phyloP scores from a whole-genome alignment of 2,797 vertebrate genomes.

The Alosa sapidissima region DNA sequence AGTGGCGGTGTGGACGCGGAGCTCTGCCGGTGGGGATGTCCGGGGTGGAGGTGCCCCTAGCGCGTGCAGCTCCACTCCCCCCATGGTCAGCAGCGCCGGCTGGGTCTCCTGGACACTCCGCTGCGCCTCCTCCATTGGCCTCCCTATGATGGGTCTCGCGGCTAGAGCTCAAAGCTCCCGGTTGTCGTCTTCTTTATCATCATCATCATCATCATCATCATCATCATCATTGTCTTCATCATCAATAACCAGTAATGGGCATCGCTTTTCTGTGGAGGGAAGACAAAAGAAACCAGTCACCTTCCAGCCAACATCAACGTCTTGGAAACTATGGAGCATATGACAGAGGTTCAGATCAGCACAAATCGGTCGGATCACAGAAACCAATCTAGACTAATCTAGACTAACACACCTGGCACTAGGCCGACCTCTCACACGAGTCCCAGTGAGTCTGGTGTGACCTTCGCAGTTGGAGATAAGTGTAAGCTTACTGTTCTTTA shows the following conservation, averaged over 20 bases:
- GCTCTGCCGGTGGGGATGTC: constrained; percentile 37
- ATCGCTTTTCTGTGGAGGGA: constrained; percentile 56
- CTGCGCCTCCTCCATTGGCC: constrained; percentile 73
- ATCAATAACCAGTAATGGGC: constrained; percentile 52
- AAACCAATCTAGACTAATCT: too few species aligned
- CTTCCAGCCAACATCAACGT: too few species aligned
- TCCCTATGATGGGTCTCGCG: constrained; percentile 56
- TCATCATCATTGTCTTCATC: background rate
- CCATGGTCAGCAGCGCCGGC: constrained; percentile 30
- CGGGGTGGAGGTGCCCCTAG: background rate
- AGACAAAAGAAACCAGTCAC: background rate
- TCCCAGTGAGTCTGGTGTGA: too few species aligned
- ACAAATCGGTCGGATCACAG: too few species aligned
- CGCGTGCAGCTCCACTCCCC: background rate
- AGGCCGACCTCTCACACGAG: too few species aligned
- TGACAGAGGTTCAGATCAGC: too few species aligned
- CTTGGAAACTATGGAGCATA: too few species aligned
- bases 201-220: background rate
- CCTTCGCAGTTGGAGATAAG: too few species aligned
- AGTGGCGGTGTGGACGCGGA: constrained; percentile 50
- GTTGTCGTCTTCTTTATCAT: constrained; percentile 62
- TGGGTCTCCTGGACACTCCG: constrained; percentile 48
- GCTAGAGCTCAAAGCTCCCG: constrained; percentile 64
- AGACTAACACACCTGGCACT: too few species aligned
- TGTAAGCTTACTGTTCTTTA: too few species aligned